Evolutionary conservation across 1,140 invertebrate genomes (phyloP).

Genomic region (Cherax quadricarinatus): DNA sequence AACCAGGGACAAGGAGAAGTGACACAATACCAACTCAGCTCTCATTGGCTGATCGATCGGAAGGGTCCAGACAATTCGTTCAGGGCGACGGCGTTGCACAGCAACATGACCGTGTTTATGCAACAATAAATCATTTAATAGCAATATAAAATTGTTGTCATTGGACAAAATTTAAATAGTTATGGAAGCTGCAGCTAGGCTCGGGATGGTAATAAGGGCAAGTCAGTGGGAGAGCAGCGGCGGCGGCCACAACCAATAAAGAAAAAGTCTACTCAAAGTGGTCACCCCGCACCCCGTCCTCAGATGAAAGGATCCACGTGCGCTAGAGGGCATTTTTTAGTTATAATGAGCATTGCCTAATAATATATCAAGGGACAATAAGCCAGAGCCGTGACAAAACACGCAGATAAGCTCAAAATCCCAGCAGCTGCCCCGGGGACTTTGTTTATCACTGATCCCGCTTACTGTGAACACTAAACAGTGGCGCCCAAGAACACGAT

Average conservation of each 20-base stretch:
- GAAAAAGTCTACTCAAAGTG: conserved; percentile 6
- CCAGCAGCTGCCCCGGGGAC: conserved; percentile 39
- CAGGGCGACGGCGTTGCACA: conserved; percentile 41
- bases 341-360: conserved; percentile 67
- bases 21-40: conserved; percentile 31
- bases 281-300: conserved; percentile 43
- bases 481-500: conserved; percentile 40
- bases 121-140: conserved; percentile 9
- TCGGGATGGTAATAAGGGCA: not conserved
- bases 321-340: conserved; percentile 47
- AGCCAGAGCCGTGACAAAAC: conserved; percentile 56
- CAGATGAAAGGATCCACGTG: conserved; percentile 65
- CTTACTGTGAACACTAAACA: conserved; percentile 16
- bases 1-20: conserved; percentile 24
- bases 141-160: not conserved
- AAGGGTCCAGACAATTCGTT: conserved; percentile 58
- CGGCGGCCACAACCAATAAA: not conserved
- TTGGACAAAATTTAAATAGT: not conserved
- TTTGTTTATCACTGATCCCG: conserved; percentile 50
- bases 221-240: not conserved
- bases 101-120: conserved; percentile 29
- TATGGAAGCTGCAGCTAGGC: not conserved
- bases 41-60: conserved; percentile 63
- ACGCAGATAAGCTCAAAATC: conserved; percentile 52
- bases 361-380: conserved; percentile 55